A percentile compares a stretch with the other conserved stretches of the same genome.
Evolutionary conservation across 2,888 invertebrate genomes (phyloP).

Genomic region (Galerucella nymphaeae): DNA sequence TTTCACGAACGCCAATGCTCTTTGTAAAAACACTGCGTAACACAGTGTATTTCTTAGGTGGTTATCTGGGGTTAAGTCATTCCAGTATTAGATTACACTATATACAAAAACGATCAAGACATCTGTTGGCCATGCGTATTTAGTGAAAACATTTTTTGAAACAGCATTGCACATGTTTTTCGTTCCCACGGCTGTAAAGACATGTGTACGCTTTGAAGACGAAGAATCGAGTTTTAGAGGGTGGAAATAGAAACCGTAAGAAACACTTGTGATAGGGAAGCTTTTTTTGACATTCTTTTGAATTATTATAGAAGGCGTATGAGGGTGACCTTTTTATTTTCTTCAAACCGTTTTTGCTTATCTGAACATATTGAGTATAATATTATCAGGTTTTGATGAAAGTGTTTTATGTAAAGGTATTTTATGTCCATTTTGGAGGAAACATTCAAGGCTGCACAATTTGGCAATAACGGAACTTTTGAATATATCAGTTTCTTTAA

Average conservation of each 20-base stretch:
- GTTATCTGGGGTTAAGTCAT: constrained; percentile 47
- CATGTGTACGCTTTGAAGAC: constrained; percentile 52
- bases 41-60: constrained; percentile 40
- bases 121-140: constrained; percentile 40
- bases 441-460: not conserved
- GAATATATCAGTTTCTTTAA: not conserved
- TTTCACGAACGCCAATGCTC: constrained; percentile 24
- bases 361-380: not conserved
- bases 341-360: constrained; percentile 20
- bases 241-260: constrained; percentile 57
- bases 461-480: not conserved
- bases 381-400: constrained; percentile 1
- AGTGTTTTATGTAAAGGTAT: constrained; percentile 11
- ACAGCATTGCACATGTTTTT: constrained; percentile 58
- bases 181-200: constrained; percentile 60
- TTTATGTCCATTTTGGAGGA: not conserved
- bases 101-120: constrained; percentile 36
- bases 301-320: constrained; percentile 22
- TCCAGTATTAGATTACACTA: constrained; percentile 45
- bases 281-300: constrained; percentile 45
- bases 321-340: constrained; percentile 26
- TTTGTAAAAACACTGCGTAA: constrained; percentile 39
- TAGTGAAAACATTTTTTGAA: constrained; percentile 56
- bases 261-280: constrained; percentile 53
- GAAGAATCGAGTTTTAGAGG: constrained; percentile 49